Evolutionary conservation across 2,113 vertebrate genomes (phyloP).

Genomic region (Peromyscus californicus): DNA sequence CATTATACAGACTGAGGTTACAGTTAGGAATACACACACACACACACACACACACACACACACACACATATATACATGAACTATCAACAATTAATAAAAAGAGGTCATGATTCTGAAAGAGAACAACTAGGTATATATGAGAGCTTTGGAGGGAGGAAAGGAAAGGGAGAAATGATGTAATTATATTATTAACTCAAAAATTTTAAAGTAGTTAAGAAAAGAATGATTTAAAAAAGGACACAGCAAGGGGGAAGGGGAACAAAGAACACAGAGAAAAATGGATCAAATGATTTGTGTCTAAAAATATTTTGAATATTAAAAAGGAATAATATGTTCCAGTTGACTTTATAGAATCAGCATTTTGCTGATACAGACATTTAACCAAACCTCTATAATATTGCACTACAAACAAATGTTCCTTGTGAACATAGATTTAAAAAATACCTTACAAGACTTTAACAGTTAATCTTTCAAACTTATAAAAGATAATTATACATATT

Average conservation of each 20-base stretch:
- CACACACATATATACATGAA: background rate
- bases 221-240: background rate
- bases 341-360: no score
- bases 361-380: no score
- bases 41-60: no score
- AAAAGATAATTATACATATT: no score
- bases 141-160: background rate
- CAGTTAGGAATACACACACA: background rate
- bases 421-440: no score
- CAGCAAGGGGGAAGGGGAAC: no score
- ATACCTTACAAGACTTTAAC: no score
- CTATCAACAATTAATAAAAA: background rate
- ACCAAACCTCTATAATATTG: no score
- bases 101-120: background rate
- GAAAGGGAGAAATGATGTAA: background rate
- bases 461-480: no score
- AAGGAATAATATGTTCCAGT: no score
- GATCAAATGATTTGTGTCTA: background rate
- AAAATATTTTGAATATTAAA: background rate
- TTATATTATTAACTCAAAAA: background rate
- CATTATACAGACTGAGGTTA: background rate
- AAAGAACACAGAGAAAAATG: background rate
- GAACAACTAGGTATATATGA: fast-evolving
- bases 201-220: background rate
- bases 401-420: no score